Base-by-base conservation (phyloP, 2,113 vertebrate species). In the Clarias gariepinus region DNA sequence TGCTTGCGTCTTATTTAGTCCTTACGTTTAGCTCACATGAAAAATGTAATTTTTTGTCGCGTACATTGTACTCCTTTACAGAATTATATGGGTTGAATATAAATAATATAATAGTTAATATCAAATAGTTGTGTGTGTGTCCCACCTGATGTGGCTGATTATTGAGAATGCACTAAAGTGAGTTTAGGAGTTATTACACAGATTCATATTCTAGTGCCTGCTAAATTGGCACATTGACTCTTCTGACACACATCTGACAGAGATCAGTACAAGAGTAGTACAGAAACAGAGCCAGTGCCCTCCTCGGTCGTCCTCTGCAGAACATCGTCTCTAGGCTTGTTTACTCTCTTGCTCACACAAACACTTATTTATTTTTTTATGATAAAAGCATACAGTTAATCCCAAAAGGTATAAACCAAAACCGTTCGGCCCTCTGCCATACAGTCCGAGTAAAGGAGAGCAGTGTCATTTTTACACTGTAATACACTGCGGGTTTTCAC, bases 181-280 rank as follows among this genome's bases (percentile, higher is more conserved):
- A 12, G 21, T n/a, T 79, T n/a, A 78, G 23, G n/a, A 33, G 16
- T 53, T 57, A 36, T n/a, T 60, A 36, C 19, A 36, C 61, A 55
- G 60, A 11, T 68, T 85, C 41, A 25, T 23, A 68, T 78, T 25
- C n/a, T 66, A 85, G 36, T 55, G n/a, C 60, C 47, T 80, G 74
- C 28, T 69, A 52, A 68, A 78, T 25, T 52, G 84, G 68, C 66
- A 86, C 77, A 81, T 78, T 81, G 73, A 69, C 58, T 61, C 83
- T 36, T 81, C n/a, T 78, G 82, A 77, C 64, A 71, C 47, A 83
- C 58, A 78, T 71, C 83, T 74, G 82, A 87, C 86, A 87, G 68
- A 71, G 21, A 83, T 85, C 84, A 84, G 87, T 53, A 60, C 57
- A 82, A 18, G 69, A 85, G 21, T 10, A 74, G 77, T 84, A 87